These are phyloP conservation scores for Cyanistes caeruleus DNA, from an alignment of 2,113 vertebrate species.

Conservation along the genomic window DNA sequence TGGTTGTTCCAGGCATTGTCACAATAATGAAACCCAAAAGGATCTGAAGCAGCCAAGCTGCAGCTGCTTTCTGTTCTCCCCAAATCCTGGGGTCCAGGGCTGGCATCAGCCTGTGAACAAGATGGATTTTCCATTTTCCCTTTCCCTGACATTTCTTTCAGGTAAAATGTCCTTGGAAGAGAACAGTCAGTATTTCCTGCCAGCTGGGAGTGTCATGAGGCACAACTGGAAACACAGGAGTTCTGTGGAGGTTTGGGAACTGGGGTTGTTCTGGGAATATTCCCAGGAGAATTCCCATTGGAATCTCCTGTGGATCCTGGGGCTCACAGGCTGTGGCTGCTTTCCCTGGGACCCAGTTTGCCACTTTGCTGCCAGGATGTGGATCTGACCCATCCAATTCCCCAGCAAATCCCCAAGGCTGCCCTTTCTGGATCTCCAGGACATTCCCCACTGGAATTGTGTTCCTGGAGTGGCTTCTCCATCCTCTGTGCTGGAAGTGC, in stretches of 20 bases:
- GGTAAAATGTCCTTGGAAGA: background rate
- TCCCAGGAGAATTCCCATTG: background rate
- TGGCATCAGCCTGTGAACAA: background rate
- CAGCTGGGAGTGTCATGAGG: background rate
- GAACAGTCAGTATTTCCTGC: background rate
- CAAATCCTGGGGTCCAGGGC: background rate
- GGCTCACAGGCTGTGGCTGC: background rate
- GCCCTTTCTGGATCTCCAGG: background rate
- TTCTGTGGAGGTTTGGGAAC: background rate
- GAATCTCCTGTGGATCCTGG: background rate
- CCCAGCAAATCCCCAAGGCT: background rate
- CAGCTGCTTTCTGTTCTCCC: background rate
- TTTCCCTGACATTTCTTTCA: background rate
- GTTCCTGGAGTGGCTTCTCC: background rate
- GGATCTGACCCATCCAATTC: background rate
- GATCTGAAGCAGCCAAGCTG: background rate
- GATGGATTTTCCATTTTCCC: fast-evolving
- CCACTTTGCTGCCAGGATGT: background rate
- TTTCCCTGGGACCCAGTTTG: background rate
- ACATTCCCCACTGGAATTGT: fast-evolving
- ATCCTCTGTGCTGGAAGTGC: background rate
- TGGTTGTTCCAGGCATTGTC: background rate
- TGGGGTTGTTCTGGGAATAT: background rate
- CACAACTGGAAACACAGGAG: background rate
- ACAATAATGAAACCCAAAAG: background rate